phyloP scores from a whole-genome alignment of 1,140 invertebrate species.

The Penaeus indicus region DNA sequence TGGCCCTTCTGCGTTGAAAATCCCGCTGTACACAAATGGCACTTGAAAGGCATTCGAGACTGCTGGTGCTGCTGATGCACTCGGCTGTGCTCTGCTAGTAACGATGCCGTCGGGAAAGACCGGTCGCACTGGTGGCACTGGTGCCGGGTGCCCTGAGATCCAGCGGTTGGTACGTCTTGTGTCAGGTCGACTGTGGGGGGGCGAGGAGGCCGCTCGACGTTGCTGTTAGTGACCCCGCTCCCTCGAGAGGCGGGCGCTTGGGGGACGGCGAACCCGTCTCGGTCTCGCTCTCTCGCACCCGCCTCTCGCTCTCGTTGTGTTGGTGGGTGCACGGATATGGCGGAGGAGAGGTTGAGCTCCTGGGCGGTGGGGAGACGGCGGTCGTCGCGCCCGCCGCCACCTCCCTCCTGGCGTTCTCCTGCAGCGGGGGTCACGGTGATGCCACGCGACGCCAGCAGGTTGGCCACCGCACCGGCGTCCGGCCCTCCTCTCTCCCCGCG shows the following conservation, averaged over 20 bases:
- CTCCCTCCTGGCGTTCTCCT: constrained; percentile 65
- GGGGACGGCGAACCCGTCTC: constrained; percentile 66
- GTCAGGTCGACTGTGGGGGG: constrained; percentile 75
- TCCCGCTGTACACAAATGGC: constrained; percentile 79
- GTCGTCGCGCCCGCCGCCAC: constrained; percentile 54
- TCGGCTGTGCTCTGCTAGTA: constrained; percentile 73
- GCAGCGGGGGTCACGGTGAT: constrained; percentile 80
- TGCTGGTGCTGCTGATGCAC: constrained; percentile 69
- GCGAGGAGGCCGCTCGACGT: constrained; percentile 72
- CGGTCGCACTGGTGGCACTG: constrained; percentile 74
- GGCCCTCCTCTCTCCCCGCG: constrained; percentile 71
- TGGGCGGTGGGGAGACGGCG: constrained; percentile 64
- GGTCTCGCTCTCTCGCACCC: constrained; percentile 43
- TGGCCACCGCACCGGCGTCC: constrained; percentile 81
- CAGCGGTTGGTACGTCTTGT: constrained; percentile 70
- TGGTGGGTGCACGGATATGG: constrained; percentile 77
- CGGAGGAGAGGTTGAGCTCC: constrained; percentile 78
- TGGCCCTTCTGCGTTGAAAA: constrained; percentile 79
- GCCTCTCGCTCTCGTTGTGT: constrained; percentile 61
- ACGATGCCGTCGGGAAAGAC: constrained; percentile 72
- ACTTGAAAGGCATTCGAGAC: constrained; percentile 72
- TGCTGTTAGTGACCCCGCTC: constrained; percentile 47
- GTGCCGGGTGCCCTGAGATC: constrained; percentile 65
- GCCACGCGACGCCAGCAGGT: constrained; percentile 80
- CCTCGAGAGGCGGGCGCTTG: constrained; percentile 59